Base-by-base conservation (phyloP, 2,888 invertebrate genomes). In the Psylliodes chrysocephalus region DNA sequence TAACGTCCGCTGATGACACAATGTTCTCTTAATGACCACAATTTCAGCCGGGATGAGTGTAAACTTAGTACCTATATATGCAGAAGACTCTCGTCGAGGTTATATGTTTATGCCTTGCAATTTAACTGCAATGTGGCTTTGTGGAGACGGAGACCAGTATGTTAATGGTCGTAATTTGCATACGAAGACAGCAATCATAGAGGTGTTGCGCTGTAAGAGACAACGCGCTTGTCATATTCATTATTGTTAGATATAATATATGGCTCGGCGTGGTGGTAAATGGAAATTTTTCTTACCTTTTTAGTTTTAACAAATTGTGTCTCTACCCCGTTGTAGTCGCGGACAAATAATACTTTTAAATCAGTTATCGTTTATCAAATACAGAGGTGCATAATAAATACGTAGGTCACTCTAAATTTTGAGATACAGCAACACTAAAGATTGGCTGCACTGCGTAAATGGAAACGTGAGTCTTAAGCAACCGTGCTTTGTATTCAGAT, bases 131-230 rank as follows among this genome's bases (percentile, higher is more conserved):
- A 63, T 63, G 67, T 60, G 56, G 64, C 66, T 66, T 53, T 63
- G 53, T 59, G 62, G 63, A 63, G 64, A 67, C 66, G 53, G 51
- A 59, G 62, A 68, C 67, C 70, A 66, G 71, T 74, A 75, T 74
- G 74, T 73, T 75, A 74, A 75, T 75, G 68, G 60, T 52, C 19
- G 55, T 67, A 67, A 75, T 75, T 75, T 75, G 68, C 74, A 75
- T 75, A 73, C 61, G 72, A 72, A 74, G 72, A 73, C 73, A 74
- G 73, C 68, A 66, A 73, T 74, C 73, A 72, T 71, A 72, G 57
- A 69, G 69, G 73, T 72, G 71, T 72, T 69, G 66, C 60, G 60
- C 40, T 30, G 49, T 49, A 52, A 25, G 52, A 68, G 63, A 61
- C 66, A 60, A 63, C 59, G 51, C 57, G 52, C 55, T 55, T 55